A percentile compares a stretch with the other conserved stretches of the same genome.
phyloP scores from a whole-genome alignment of 1,140 invertebrate genomes.

The Solenopsis fugax region DNA sequence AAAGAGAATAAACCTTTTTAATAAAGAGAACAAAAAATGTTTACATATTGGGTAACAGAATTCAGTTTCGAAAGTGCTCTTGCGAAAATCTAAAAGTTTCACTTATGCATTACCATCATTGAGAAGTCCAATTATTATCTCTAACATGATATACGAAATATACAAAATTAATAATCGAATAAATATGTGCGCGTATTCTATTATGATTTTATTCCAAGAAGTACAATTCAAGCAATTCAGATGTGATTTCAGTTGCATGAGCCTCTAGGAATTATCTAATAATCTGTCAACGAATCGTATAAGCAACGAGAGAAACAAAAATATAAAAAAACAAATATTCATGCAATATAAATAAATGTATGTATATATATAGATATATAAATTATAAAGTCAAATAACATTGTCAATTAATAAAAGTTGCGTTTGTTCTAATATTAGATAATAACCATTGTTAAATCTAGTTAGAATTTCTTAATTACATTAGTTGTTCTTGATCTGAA shows the following conservation, averaged over 20 bases:
- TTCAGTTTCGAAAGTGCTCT: background rate
- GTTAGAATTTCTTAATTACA: slow-evolving; percentile 34
- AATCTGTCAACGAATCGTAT: slow-evolving; percentile 41
- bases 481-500: slow-evolving; percentile 53
- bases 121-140: slow-evolving; percentile 16
- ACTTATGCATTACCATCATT: background rate
- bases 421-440: background rate
- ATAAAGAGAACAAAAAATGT: background rate
- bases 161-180: slow-evolving; percentile 36
- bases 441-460: slow-evolving; percentile 35
- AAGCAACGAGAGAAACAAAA: slow-evolving; percentile 59
- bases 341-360: slow-evolving; percentile 66
- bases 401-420: slow-evolving; percentile 44
- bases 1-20: slow-evolving; percentile 3
- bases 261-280: slow-evolving; percentile 23
- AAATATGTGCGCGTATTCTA: slow-evolving; percentile 19
- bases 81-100: background rate
- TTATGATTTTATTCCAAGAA: slow-evolving; percentile 3
- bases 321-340: slow-evolving; percentile 65
- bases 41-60: background rate
- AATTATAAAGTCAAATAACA: slow-evolving; percentile 69
- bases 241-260: slow-evolving; percentile 23
- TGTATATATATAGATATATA: slow-evolving; percentile 35
- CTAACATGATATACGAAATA: slow-evolving; percentile 2
- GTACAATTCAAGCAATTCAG: slow-evolving; percentile 10